A percentile compares a stretch with the other conserved stretches of the same genome.
Evolutionary conservation across 2,113 vertebrate species (phyloP).

Genomic region (Eolophus roseicapilla): DNA sequence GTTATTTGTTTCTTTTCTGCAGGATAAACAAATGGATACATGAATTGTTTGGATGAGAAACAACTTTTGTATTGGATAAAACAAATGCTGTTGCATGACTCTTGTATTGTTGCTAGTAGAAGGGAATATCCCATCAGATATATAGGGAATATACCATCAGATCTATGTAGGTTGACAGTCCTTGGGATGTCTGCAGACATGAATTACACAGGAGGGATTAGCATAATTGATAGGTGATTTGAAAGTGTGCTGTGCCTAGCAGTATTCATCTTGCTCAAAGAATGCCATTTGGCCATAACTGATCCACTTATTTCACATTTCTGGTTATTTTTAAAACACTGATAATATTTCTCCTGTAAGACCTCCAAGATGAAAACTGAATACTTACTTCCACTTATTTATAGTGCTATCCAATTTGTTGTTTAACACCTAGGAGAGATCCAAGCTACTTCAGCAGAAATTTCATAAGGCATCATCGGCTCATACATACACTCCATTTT

Average conservation of each 20-base stretch:
- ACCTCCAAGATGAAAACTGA: not conserved
- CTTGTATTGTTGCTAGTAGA: not conserved
- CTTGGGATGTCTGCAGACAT: not conserved
- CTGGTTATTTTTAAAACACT: not conserved
- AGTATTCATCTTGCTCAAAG: not conserved
- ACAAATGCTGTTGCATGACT: not conserved
- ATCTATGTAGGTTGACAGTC: not conserved
- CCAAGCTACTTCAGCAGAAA: slow-evolving; percentile 46
- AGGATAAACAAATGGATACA: not conserved
- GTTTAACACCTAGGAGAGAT: slow-evolving; percentile 50
- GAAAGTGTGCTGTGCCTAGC: not conserved
- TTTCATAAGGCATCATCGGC: slow-evolving; percentile 68
- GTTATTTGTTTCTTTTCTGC: not conserved
- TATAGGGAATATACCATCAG: not conserved
- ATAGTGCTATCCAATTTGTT: slow-evolving; percentile 67
- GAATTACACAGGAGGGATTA: not conserved
- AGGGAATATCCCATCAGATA: not conserved
- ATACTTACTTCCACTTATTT: not conserved
- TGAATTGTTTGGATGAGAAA: not conserved
- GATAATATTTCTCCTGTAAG: slow-evolving; percentile 12
- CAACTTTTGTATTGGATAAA: not conserved
- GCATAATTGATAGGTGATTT: not conserved
- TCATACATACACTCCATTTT: slow-evolving; percentile 47
- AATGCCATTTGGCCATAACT: not conserved
- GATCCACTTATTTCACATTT: not conserved